Base-by-base conservation (phyloP, 1,140 invertebrate genomes). In the Bombus balteatus region DNA sequence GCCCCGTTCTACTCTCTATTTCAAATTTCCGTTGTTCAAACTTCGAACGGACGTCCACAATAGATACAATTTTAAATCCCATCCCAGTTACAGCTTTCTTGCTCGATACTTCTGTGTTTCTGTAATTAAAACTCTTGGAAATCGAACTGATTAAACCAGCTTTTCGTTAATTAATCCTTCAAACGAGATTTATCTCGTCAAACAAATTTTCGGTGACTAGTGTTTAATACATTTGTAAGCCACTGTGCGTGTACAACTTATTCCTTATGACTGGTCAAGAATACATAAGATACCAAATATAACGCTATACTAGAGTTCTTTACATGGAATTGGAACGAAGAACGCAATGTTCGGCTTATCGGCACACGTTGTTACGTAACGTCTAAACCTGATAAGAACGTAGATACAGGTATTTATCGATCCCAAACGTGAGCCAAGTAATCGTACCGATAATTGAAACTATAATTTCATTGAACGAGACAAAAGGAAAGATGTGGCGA, bases 401-500 rank as follows among this genome's bases (percentile, higher is more conserved):
- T 72, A 78, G 82, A 83, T 83, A 83, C 47, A 57, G 73, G 53
- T 68, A 68, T 84, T 84, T 79, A 84, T 84, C 82, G 82, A 84
- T 79, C 75, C 34, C 53, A 79, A 66, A 79, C 39, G 37, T 32
- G 75, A 57, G 53, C 62, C n/a, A 66, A 43, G 82, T 84, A 79
- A 84, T 84, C 82, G 76, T 12, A 6, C 39, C 66, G 82, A 71
- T 79, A 84, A 84, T 84, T 84, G 82, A 84, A 79, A 79, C 65
- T 72, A 79, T 76, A 62, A 71, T 79, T 84, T 84, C 82, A 79
- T 79, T 79, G 66, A 84, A 62, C 53, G 74, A 28, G 2, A 82
- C 53, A 82, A 84, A 68, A 77, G 62, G 74, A 70, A 77, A 43
- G 82, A 65, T 37, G 75, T 39, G 75, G 66, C 37, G 65, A 43